Evolutionary conservation across 2,797 vertebrate genomes (phyloP), one percentile per base, ranked within the genome.

Genomic region (Rhinichthys osculus): DNA sequence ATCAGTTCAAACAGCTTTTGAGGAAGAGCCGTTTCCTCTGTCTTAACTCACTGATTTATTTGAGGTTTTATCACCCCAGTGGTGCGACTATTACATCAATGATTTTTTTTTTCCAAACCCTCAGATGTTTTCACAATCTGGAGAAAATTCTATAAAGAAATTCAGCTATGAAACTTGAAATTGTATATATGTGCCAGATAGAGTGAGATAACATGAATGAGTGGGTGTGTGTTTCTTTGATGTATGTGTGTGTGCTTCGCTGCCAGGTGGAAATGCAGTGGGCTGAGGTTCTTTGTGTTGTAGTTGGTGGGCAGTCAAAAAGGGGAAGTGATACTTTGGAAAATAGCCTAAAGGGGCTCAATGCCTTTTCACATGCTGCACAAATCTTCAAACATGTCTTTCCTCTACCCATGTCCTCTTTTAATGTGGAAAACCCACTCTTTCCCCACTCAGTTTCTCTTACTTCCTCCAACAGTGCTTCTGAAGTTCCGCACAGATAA

Each of bases 401-500:
- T 35, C 57, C 33, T 71, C 38, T 38, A 70, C 76, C 81, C 33
- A 19, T 2, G 42, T 64, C 42, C 66, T 38, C 54, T 85, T 78
- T 78, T 59, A 85, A 79, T 23, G 71, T 85, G 69, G 67, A 82
- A 84, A 64, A 57, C 86, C 87, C 79, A 85, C 52, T 35, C 73
- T 81, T 8, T 87, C 19, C 84, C 87, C 79, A 85, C 54, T 42
- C 72, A 82, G 0, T 87, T 10, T 87, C 74, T 82, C 19, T 62
- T 83, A 59, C 44, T 78, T 85, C 64, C 79, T 70, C 78, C 40
- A 78, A 30, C 92, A 99, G 98, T 99, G 72, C 93, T 99, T 77
- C 87, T 99, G 91, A 97, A 97, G 87, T 99, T 98, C 84, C 97
- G 96, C 1, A 96, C 96, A 0, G 96, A 98, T 83, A 96, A 96